Evolutionary conservation across 2,113 vertebrate genomes (phyloP), one percentile per base, ranked within the genome.

Genomic region (Eulemur rufifrons): DNA sequence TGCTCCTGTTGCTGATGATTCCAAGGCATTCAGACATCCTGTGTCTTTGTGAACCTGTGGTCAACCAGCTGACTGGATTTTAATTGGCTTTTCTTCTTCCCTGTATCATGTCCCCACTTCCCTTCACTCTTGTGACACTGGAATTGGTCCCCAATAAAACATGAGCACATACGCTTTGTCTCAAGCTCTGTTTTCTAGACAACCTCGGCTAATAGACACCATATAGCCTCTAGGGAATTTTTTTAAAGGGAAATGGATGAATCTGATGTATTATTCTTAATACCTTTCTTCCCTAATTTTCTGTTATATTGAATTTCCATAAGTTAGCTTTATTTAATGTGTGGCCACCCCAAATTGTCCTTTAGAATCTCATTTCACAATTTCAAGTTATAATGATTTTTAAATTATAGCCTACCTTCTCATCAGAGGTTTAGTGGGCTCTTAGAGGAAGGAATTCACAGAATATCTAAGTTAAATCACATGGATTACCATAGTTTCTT

Each of bases 321-420:
- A 96, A 66, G 71, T 87, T 91, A 56, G n/a, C 23, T 91, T 95
- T 74, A 71, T 68, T 96, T 74, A 37, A 34, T 80, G 1, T 61
- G 27, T 93, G 18, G 18, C 0, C 39, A 94, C 10, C 12, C 32
- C 25, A 76, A 73, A n/a, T 80, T 96, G 39, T 68, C 64, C 52
- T 93, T 91, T 74, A 23, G n/a, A 86, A 88, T 94, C 34, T 77
- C 8, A 74, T 59, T 68, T 10, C 4, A 66, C 15, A 84, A 59
- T 77, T 93, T 91, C 64, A 98, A 95, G 14, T 77, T 69, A 86
- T 52, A 91, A 29, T 64, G 71, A 86, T 90, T 95, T 96, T 83
- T 45, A 88, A 97, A 71, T 92, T 95, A 91, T 3, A 95, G 39
- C 34, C 69, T 59, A 77, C 4, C 29, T 42, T 94, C 6, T 56